Percentiles rank a stretch among this genome's conserved stretches.
phyloP scores from a whole-genome alignment of 2,797 vertebrate genomes.

The Pseudochromis fuscus region DNA sequence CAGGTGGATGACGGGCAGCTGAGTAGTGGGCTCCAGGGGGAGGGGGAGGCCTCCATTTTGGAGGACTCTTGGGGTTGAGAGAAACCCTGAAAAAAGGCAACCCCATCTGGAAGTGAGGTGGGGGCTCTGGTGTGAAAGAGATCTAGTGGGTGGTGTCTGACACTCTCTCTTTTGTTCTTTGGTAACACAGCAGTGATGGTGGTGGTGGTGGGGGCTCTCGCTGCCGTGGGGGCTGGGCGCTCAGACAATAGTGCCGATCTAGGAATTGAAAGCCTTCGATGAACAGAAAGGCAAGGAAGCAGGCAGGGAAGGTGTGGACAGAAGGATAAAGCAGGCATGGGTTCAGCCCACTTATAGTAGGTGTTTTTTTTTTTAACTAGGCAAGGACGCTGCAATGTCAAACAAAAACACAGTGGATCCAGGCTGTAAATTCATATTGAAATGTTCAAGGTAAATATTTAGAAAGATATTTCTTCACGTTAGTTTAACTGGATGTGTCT shows the following conservation, averaged over 20 bases:
- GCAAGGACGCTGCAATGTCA: slow-evolving; percentile 73
- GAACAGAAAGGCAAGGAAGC: slow-evolving; percentile 78
- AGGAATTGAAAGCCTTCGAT: slow-evolving; percentile 85
- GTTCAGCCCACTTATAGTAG: slow-evolving; percentile 63
- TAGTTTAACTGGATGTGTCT: neutral
- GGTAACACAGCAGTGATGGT: slow-evolving; percentile 85
- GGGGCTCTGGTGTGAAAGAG: slow-evolving; percentile 87
- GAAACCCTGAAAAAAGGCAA: slow-evolving; percentile 85
- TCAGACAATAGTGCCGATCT: slow-evolving; percentile 86
- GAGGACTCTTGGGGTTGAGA: slow-evolving; percentile 87
- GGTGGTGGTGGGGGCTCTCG: slow-evolving; percentile 70
- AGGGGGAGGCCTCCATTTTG: slow-evolving; percentile 82
- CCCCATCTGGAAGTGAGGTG: slow-evolving; percentile 88
- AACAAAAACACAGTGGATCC: slow-evolving; percentile 38
- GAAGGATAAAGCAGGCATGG: slow-evolving; percentile 70
- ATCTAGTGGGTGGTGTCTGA: slow-evolving; percentile 90
- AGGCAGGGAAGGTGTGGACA: slow-evolving; percentile 75
- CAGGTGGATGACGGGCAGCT: slow-evolving; percentile 90
- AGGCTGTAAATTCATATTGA: slow-evolving; percentile 15
- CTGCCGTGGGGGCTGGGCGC: slow-evolving; percentile 84
- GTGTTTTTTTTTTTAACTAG: slow-evolving; percentile 51
- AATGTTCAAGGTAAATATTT: slow-evolving; percentile 11
- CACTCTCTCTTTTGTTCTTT: slow-evolving; percentile 90
- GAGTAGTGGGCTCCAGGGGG: slow-evolving; percentile 81
- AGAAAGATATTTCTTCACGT: slow-evolving; percentile 11